Conservation (phyloP, 2,888 invertebrate genomes). For the Hymenopus coronatus region DNA sequence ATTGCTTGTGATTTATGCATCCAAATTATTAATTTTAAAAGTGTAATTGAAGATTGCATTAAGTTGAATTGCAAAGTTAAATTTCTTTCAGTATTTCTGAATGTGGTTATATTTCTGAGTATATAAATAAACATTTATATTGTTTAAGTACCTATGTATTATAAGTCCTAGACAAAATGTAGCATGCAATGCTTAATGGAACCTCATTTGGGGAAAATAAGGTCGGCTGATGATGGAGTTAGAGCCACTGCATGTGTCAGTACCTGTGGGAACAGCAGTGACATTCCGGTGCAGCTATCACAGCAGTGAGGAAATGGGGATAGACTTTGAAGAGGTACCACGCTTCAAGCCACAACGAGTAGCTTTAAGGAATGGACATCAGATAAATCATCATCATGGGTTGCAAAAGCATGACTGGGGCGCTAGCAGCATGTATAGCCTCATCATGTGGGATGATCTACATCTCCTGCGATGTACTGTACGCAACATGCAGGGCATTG, state of each 20-base stretch:
- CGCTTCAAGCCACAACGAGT: neutral
- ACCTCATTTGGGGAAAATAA: neutral
- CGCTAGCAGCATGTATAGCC: constrained; percentile 30
- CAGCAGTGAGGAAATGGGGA: constrained; percentile 45
- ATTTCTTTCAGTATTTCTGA: neutral
- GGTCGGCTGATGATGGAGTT: constrained; percentile 51
- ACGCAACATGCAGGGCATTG: constrained; percentile 40
- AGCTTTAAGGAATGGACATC: neutral
- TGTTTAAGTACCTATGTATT: neutral
- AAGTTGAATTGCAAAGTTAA: neutral
- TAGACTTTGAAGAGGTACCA: constrained; percentile 45
- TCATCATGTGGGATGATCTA: constrained; percentile 37
- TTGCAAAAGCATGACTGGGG: constrained; percentile 31
- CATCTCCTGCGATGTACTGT: constrained; percentile 46
- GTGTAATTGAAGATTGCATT: too few relatives aligned
- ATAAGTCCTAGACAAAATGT: neutral
- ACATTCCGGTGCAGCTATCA: constrained; percentile 53
- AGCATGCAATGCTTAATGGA: neutral
- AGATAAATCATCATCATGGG: constrained; percentile 4
- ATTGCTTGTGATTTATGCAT: too few relatives aligned
- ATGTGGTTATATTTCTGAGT: neutral
- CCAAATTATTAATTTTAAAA: too few relatives aligned
- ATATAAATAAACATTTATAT: neutral
- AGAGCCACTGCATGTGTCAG: constrained; percentile 43
- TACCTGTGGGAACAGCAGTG: constrained; percentile 46